Evolutionary conservation across 2,797 vertebrate species (phyloP), one percentile per base, ranked within the genome.

Genomic region (Mormyrops attenuatus): DNA sequence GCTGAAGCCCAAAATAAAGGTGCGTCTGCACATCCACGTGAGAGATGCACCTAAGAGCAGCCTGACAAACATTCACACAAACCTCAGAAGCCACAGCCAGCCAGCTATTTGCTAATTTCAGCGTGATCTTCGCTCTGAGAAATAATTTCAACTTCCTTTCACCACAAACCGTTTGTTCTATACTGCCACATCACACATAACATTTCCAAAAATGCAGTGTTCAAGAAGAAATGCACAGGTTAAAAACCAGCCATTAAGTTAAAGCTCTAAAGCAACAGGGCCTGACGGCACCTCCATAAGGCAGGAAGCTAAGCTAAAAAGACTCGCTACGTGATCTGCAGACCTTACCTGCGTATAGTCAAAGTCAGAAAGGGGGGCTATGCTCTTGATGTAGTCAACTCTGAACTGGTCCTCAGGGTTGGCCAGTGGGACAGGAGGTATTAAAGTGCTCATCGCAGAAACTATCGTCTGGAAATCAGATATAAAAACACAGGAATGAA

Each of bases 371-470:
- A 99, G 97, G 85, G 97, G 98, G 90, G 97, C 98, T 96, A 99
- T 98, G 96, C 98, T 99, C 96, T 99, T 99, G 97, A 99, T 99
- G 95, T 99, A 99, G 94, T 99, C 98, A 92, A 98, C 97, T 96
- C 98, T 97, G 95, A 99, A 99, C 87, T 99, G 98, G 95, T 99
- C 97, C 94, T 98, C 98, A 91, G 97, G 97, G 94, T 98, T 99
- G 95, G 97, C 98, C 94, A 99, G 94, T 50, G 97, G 97, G 94
- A 99, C 98, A 89, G 98, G 98, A 92, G 98, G 98, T 96, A 98
- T 99, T 96, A 99, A 98, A 95, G 98, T 99, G 96, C 98, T 98
- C 98, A 99, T 99, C 90, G 98, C 98, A 90, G 98, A 99, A 96
- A 99, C 97, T 95, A 99, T 99, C 85, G 98, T 99, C 98, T 99